Percentiles rank a stretch among this genome's conserved stretches.
Evolutionary conservation across 2,888 invertebrate genomes (phyloP).

Genomic region (Apodemia mormo): DNA sequence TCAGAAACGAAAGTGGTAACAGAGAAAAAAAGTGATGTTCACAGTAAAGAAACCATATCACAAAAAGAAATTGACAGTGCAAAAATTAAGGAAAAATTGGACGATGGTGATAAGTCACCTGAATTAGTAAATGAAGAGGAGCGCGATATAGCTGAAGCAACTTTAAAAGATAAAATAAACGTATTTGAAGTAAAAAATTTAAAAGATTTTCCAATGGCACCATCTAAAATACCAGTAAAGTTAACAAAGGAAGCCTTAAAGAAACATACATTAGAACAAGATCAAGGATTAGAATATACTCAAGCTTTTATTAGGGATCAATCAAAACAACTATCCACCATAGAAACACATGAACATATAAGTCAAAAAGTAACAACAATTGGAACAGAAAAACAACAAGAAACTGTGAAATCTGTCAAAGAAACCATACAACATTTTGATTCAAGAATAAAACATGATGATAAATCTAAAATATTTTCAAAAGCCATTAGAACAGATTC

Average conservation of each 20-base stretch:
- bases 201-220: slow-evolving; percentile 65
- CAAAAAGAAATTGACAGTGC: slow-evolving; percentile 73
- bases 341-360: slow-evolving; percentile 51
- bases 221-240: slow-evolving; percentile 69
- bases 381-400: slow-evolving; percentile 52
- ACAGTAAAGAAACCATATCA: slow-evolving; percentile 64
- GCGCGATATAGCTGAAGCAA: slow-evolving; percentile 75
- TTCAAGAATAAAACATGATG: slow-evolving; percentile 62
- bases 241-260: slow-evolving; percentile 77
- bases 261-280: slow-evolving; percentile 74
- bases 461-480: slow-evolving; percentile 60
- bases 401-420: slow-evolving; percentile 69
- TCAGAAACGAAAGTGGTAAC: slow-evolving; percentile 55
- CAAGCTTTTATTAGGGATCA: slow-evolving; percentile 78
- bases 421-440: slow-evolving; percentile 76
- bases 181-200: slow-evolving; percentile 75
- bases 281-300: slow-evolving; percentile 74
- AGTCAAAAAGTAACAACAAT: slow-evolving; percentile 56
- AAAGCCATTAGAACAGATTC: slow-evolving; percentile 76
- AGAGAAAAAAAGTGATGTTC: slow-evolving; percentile 57
- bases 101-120: slow-evolving; percentile 70
- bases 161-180: slow-evolving; percentile 69
- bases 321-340: slow-evolving; percentile 64
- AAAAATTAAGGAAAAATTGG: slow-evolving; percentile 80
- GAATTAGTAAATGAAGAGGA: slow-evolving; percentile 69